These are phyloP conservation scores for Oryctes rhinoceros DNA, from an alignment of 1,140 invertebrate genomes.

Conservation along the genomic window DNA sequence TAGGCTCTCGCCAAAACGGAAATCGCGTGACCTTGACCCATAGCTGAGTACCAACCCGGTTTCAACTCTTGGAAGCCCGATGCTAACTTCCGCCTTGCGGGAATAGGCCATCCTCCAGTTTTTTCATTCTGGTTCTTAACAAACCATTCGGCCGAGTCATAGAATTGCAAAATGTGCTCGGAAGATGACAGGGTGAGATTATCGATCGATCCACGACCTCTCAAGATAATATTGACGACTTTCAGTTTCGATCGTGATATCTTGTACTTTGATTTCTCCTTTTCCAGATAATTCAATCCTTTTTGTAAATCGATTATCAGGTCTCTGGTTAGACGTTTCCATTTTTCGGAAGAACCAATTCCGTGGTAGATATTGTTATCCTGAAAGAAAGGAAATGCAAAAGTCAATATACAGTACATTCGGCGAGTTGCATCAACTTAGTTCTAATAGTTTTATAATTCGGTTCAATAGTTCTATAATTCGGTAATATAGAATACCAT, in stretches of 20 bases:
- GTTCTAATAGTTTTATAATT: too few relatives aligned
- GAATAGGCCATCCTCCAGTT: slow-evolving; percentile 89
- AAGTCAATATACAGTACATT: background rate
- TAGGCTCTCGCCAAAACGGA: slow-evolving; percentile 92
- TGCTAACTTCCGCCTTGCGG: slow-evolving; percentile 79
- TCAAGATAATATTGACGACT: slow-evolving; percentile 71
- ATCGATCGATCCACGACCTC: slow-evolving; percentile 80
- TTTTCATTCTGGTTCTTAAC: slow-evolving; percentile 82
- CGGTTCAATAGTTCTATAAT: too few relatives aligned
- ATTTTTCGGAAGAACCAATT: slow-evolving; percentile 75
- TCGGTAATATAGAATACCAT: too few relatives aligned
- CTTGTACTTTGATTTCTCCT: slow-evolving; percentile 74
- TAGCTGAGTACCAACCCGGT: slow-evolving; percentile 85
- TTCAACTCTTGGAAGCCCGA: slow-evolving; percentile 72
- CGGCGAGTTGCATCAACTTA: too few relatives aligned
- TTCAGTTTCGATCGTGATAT: slow-evolving; percentile 81
- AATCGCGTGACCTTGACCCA: slow-evolving; percentile 97
- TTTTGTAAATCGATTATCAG: slow-evolving; percentile 93
- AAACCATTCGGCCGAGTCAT: slow-evolving; percentile 93
- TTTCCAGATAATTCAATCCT: slow-evolving; percentile 72
- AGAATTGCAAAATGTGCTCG: slow-evolving; percentile 90
- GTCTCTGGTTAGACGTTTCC: slow-evolving; percentile 87
- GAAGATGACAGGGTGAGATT: slow-evolving; percentile 85
- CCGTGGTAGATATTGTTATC: slow-evolving; percentile 88
- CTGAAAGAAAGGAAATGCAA: slow-evolving; percentile 57